Base-by-base conservation (phyloP, 2,888 invertebrate genomes). In the Chymomyza fuscimana region DNA sequence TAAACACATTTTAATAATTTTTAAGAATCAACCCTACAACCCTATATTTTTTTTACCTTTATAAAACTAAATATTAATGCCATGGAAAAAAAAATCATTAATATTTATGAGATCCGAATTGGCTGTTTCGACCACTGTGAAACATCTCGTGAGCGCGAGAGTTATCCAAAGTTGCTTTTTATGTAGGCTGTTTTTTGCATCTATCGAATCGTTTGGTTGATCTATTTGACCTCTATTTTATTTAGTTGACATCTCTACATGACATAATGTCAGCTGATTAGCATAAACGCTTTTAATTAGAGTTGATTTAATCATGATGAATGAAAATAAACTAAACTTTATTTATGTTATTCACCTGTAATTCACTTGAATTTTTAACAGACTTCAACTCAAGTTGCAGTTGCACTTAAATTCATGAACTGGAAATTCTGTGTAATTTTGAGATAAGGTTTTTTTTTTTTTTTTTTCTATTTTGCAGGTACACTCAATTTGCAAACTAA, bases 251-350 rank as follows among this genome's bases (percentile, higher is more conserved):
- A 69, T 76, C 63, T 60, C 58, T 51, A 79, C 79, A 79, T 72
- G 79, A 67, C 79, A 69, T 63, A 52, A 52, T 72, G 78, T 73
- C 70, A 73, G 68, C 54, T 68, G 63, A 81, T 86, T 86, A 76
- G 75, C 86, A 88, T 87, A 81, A 87, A 80, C 68, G 77, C 77
- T 84, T 89, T 86, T 12, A 89, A 86, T 86, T 86, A 83, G 75
- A 62, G 56, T 22, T 64, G 22, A 60, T 22, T 58, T 58, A 68
- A 62, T 58, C 50, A 16, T 54, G 54, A 54, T 54, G 54, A 16
- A 54, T 9, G 16, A 54, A 16, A 54, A 54, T 54, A 19, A 16
- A 54, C 10, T 9, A 54, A 9, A 54, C n/a, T 19, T 19, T n/a
- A 15, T 4, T 15, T 19, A 54, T 22, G 19, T 54, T 54, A 54